Evolutionary conservation across 2,113 vertebrate species (phyloP).

Genomic region (Athene cunicularia): DNA sequence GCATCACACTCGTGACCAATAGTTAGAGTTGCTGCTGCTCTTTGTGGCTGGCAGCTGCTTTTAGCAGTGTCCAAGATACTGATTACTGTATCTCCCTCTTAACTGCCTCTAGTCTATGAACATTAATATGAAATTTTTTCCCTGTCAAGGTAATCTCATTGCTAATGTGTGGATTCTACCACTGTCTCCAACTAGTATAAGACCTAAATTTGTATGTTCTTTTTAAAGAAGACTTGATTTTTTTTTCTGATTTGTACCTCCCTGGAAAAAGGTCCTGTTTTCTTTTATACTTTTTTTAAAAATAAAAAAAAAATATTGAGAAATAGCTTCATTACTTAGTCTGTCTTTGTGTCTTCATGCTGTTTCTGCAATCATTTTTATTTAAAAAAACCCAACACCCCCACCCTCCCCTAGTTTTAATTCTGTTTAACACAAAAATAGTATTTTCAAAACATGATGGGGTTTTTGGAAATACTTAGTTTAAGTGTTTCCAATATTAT

Average conservation of each 20-base stretch:
- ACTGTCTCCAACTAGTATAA: not conserved
- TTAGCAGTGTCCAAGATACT: not conserved
- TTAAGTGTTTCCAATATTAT: not conserved
- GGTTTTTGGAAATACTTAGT: not conserved
- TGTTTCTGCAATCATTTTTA: not conserved
- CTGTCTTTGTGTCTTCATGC: not conserved
- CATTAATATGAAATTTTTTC: accelerated
- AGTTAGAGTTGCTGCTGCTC: not conserved
- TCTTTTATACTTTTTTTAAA: constrained; percentile 56
- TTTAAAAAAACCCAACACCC: not conserved
- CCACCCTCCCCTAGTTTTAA: not conserved
- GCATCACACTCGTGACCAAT: not conserved
- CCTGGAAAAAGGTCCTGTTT: not conserved
- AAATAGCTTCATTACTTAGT: not conserved
- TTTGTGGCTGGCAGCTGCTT: not conserved
- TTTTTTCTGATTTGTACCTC: not conserved
- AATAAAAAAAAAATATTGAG: not conserved
- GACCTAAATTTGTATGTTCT: not conserved
- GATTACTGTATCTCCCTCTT: not conserved
- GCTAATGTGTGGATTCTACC: not conserved
- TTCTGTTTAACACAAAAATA: not conserved
- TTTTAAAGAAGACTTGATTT: not conserved
- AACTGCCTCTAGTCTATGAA: not conserved
- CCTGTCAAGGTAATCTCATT: not conserved
- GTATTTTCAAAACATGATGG: not conserved